phyloP scores from a whole-genome alignment of 1,140 invertebrate species.

The Euura lappo region DNA sequence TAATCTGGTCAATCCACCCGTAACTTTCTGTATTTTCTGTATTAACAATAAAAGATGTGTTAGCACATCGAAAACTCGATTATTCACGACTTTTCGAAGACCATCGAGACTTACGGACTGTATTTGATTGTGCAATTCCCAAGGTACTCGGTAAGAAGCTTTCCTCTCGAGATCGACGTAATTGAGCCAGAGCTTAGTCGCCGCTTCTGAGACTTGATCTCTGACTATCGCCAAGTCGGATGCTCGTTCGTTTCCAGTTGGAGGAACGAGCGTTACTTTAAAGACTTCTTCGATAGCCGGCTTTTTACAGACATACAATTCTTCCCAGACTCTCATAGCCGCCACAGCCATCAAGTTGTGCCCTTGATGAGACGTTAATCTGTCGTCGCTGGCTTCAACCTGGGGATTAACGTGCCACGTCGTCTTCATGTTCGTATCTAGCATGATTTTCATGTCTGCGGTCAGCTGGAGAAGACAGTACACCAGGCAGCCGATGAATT shows the following conservation, averaged over 20 bases:
- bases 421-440: conserved; percentile 80
- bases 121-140: conserved; percentile 93
- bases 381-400: conserved; percentile 74
- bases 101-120: conserved; percentile 70
- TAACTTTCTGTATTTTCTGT: conserved; percentile 93
- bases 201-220: conserved; percentile 84
- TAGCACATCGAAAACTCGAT: conserved; percentile 12
- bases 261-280: conserved; percentile 79
- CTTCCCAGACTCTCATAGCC: conserved; percentile 95
- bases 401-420: conserved; percentile 90
- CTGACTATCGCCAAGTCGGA: conserved; percentile 80
- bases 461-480: conserved; percentile 95
- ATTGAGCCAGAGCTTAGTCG: conserved; percentile 86
- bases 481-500: conserved; percentile 94
- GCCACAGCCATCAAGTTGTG: conserved; percentile 89
- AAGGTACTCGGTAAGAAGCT: conserved; percentile 81
- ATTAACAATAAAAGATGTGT: conserved; percentile 19
- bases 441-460: conserved; percentile 85
- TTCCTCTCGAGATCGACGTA: conserved; percentile 91
- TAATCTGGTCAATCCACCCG: conserved; percentile 86
- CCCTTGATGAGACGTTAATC: conserved; percentile 79
- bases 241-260: conserved; percentile 75
- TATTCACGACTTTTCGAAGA: neutral
- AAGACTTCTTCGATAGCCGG: conserved; percentile 94
- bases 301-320: conserved; percentile 95